These are phyloP conservation scores for Parotia lawesii DNA, from an alignment of 2,113 vertebrate species.

Conservation along the genomic window DNA sequence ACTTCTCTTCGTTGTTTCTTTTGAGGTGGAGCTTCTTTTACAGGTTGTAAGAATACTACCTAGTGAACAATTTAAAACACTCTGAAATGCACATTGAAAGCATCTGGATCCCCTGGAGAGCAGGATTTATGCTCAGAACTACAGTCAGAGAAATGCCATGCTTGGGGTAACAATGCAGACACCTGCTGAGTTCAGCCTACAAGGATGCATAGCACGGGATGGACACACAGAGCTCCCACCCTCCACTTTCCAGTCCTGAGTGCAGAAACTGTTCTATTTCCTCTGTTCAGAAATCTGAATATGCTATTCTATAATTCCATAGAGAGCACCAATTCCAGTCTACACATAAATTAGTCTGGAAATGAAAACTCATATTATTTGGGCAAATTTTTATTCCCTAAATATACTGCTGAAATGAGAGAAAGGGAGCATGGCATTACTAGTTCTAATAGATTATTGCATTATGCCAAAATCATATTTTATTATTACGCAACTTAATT, in stretches of 20 bases:
- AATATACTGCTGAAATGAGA: neutral
- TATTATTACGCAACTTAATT: neutral
- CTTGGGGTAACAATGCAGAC: neutral
- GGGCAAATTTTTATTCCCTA: neutral
- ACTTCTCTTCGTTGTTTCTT: neutral
- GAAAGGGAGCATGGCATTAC: neutral
- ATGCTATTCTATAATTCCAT: neutral
- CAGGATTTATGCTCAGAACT: neutral
- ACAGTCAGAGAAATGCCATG: neutral
- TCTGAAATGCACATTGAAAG: neutral
- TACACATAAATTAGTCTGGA: neutral
- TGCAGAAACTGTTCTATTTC: neutral
- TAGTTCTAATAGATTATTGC: neutral
- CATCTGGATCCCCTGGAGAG: neutral
- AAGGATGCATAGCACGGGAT: accelerated
- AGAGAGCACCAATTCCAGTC: neutral
- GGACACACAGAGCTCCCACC: neutral
- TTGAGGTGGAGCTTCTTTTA: neutral
- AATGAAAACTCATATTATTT: neutral
- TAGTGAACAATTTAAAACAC: neutral
- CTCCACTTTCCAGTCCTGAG: neutral
- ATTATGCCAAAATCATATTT: neutral
- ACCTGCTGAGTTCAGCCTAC: neutral
- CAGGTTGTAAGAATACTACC: neutral
- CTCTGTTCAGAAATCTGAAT: neutral